Conservation (phyloP, 2,113 vertebrate genomes). For the Archilochus colubris region DNA sequence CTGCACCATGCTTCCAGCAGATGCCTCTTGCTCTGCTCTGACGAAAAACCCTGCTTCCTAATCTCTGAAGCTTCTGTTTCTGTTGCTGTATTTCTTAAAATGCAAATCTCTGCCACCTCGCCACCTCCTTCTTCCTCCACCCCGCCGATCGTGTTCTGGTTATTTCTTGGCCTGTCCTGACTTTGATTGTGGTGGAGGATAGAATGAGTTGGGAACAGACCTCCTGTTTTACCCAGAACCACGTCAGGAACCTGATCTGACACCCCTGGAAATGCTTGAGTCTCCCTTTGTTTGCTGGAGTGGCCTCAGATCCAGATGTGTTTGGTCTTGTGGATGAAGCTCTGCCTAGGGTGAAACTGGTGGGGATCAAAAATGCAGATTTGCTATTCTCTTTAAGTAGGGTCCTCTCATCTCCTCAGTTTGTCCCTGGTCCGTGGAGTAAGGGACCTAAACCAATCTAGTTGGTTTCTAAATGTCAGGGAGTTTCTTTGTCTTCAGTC, state of each 20-base stretch:
- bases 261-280: neutral
- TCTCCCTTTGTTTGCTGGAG: neutral
- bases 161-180: neutral
- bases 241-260: neutral
- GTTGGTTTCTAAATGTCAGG: rapidly evolving
- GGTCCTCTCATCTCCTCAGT: neutral
- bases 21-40: slow-evolving; percentile 1
- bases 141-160: neutral
- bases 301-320: neutral
- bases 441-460: neutral
- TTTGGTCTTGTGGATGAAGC: neutral
- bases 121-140: neutral
- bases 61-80: neutral
- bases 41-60: neutral
- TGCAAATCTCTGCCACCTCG: neutral
- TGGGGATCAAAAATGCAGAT: rapidly evolving
- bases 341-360: neutral
- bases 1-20: neutral
- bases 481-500: neutral
- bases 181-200: neutral
- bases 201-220: neutral
- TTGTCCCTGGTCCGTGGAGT: neutral
- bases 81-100: neutral
- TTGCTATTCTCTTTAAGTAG: neutral
- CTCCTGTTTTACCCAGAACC: neutral